Evolutionary conservation across 2,113 vertebrate species (phyloP).

Genomic region (Cichladusa arquata): DNA sequence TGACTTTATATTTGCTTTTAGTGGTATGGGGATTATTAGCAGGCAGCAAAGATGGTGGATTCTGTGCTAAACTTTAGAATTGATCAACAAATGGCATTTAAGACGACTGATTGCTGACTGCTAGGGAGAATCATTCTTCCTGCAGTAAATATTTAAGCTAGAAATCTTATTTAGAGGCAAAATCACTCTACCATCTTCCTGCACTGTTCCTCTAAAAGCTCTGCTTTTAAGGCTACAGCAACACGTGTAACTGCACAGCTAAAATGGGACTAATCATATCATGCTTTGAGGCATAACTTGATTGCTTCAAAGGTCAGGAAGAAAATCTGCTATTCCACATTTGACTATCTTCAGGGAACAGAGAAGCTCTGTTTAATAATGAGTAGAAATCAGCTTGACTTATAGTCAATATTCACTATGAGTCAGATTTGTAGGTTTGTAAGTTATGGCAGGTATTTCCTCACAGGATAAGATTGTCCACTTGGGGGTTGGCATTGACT

Average conservation of each 20-base stretch:
- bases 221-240: slow-evolving; percentile 6
- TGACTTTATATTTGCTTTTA: background rate
- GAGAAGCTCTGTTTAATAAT: slow-evolving; percentile 3
- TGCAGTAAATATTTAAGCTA: background rate
- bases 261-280: slow-evolving; percentile 31
- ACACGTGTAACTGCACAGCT: background rate
- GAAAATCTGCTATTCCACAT: background rate
- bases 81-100: background rate
- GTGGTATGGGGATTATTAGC: background rate
- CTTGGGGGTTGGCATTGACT: background rate
- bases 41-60: background rate
- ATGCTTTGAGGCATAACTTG: slow-evolving; percentile 8
- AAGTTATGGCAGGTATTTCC: background rate
- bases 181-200: background rate
- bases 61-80: background rate
- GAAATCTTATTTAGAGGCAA: background rate
- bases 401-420: background rate
- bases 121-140: background rate
- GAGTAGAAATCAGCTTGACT: slow-evolving; percentile 2
- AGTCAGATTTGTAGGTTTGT: background rate
- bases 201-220: background rate
- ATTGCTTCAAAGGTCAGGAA: slow-evolving; percentile 46
- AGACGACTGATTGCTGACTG: background rate
- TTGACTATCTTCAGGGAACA: background rate
- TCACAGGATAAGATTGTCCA: background rate